Percentiles rank a stretch among this genome's conserved stretches.
Conservation (phyloP, 2,797 vertebrate genomes). For the Falco peregrinus region DNA sequence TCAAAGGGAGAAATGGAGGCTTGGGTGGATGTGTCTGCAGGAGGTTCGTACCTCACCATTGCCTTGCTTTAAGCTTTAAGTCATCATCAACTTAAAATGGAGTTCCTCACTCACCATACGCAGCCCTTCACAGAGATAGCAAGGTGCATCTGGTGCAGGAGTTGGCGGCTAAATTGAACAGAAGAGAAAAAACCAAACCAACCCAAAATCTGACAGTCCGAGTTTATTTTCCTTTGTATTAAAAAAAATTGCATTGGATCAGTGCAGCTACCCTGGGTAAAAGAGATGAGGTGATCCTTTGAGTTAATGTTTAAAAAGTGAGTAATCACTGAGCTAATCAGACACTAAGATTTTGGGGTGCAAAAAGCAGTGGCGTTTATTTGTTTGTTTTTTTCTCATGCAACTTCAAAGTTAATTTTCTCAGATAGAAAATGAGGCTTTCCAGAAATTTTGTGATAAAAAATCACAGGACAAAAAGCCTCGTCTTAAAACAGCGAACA, state of each 20-base stretch:
- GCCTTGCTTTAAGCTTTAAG: neutral
- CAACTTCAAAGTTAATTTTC: neutral
- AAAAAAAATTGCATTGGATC: neutral
- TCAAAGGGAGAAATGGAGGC: neutral
- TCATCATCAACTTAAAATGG: neutral
- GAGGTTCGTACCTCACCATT: neutral
- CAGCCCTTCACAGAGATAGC: neutral
- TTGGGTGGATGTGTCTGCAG: neutral
- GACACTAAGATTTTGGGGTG: neutral
- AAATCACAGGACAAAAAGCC: neutral
- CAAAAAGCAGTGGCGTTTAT: neutral
- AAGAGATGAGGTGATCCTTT: neutral
- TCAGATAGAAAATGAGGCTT: neutral
- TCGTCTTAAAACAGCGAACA: neutral
- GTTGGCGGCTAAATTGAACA: neutral
- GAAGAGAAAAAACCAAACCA: neutral
- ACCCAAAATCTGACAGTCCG: neutral
- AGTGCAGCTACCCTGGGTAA: neutral
- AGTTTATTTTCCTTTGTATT: neutral
- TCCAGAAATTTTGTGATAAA: neutral
- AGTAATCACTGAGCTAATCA: neutral
- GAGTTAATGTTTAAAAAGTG: neutral
- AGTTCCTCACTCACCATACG: neutral
- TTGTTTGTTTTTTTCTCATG: neutral
- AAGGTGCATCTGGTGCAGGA: neutral